Evolutionary conservation across 2,113 vertebrate genomes (phyloP).

Genomic region (Pipra filicauda): DNA sequence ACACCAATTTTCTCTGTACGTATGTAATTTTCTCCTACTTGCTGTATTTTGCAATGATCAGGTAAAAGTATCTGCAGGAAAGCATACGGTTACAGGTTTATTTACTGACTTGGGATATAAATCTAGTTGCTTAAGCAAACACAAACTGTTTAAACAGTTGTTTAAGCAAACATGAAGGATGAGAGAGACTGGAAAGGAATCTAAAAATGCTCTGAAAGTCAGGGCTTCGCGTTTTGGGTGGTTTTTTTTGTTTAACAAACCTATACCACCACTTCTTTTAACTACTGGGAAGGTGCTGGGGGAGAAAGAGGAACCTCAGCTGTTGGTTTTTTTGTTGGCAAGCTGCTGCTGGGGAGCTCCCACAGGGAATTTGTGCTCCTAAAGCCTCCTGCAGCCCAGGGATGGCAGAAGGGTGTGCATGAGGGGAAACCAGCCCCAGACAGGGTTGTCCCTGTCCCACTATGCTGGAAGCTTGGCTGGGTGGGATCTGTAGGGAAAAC

Average conservation of each 20-base stretch:
- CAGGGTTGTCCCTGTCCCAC: fast-evolving
- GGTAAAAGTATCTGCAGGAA: not conserved
- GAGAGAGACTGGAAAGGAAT: not conserved
- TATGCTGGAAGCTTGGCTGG: fast-evolving
- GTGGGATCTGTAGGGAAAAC: not conserved
- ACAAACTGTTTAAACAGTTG: not conserved
- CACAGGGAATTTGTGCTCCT: not conserved
- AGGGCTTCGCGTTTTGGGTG: not conserved
- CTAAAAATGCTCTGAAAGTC: not conserved
- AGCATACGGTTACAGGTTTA: not conserved
- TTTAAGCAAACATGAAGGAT: not conserved
- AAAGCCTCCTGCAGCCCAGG: not conserved
- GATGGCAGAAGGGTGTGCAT: not conserved
- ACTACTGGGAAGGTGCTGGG: not conserved
- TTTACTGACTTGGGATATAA: slow-evolving; percentile 8
- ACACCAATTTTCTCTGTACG: not conserved
- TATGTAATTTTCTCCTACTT: not conserved
- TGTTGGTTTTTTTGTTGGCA: fast-evolving
- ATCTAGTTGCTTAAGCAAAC: slow-evolving; percentile 2
- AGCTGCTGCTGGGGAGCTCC: not conserved
- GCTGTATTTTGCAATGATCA: not conserved
- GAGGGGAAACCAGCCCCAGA: not conserved
- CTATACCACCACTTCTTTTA: not conserved
- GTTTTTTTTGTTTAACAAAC: not conserved
- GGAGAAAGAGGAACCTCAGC: not conserved